These are phyloP conservation scores for Hydropsyche betteni DNA, from an alignment of 2,888 invertebrate genomes.

Conservation along the genomic window DNA sequence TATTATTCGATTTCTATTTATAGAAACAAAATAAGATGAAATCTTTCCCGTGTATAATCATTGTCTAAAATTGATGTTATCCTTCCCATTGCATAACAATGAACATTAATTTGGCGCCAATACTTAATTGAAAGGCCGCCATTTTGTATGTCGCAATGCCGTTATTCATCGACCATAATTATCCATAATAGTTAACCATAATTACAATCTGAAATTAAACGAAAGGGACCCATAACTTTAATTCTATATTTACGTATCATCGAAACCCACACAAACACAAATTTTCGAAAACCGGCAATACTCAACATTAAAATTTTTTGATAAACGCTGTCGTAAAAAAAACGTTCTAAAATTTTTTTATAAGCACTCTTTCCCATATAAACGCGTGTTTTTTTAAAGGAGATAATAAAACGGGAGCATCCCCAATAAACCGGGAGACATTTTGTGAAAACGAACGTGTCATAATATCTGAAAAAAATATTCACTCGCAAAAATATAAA, in stretches of 20 bases:
- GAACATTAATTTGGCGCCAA: slow-evolving; percentile 27
- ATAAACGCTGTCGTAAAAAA: too few relatives aligned
- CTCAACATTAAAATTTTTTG: too few relatives aligned
- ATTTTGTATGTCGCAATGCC: slow-evolving; percentile 4
- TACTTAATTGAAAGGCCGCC: slow-evolving; percentile 14
- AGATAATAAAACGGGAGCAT: too few relatives aligned
- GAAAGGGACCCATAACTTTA: slow-evolving; percentile 31
- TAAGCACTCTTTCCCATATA: too few relatives aligned
- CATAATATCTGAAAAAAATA: too few relatives aligned
- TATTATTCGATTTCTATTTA: too few relatives aligned
- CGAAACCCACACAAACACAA: slow-evolving; percentile 43
- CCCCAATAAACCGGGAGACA: too few relatives aligned
- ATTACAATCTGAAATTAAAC: slow-evolving; percentile 8
- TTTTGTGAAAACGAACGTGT: too few relatives aligned
- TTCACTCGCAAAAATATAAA: too few relatives aligned
- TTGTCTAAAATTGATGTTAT: slow-evolving; percentile 3
- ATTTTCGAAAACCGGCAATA: neutral
- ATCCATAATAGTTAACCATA: neutral
- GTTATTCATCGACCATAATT: slow-evolving; percentile 17
- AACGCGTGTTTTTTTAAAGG: too few relatives aligned
- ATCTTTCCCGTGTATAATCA: neutral
- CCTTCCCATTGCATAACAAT: slow-evolving; percentile 7
- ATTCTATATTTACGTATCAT: slow-evolving; percentile 42
- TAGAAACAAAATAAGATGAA: too few relatives aligned
- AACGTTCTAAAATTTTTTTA: too few relatives aligned